phyloP scores from a whole-genome alignment of 2,888 invertebrate genomes.

The Pandemis cinnamomeana region DNA sequence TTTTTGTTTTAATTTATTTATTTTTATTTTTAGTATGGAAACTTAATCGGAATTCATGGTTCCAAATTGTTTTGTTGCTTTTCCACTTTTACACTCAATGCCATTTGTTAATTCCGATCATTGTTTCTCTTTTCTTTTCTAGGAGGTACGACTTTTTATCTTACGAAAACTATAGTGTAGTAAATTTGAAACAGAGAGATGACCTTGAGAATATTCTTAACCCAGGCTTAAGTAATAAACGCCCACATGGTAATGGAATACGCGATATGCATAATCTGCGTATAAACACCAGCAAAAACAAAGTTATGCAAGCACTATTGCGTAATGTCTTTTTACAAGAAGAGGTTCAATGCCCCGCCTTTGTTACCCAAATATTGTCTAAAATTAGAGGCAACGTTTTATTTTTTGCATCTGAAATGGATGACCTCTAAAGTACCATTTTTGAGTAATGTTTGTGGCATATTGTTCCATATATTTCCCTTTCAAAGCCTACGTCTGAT shows the following conservation, averaged over 20 bases:
- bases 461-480: background rate
- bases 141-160: too few species aligned
- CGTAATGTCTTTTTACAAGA: conserved; percentile 24
- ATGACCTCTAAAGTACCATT: conserved; percentile 6
- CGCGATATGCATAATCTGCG: conserved; percentile 28
- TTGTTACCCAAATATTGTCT: conserved; percentile 16
- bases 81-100: too few species aligned
- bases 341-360: conserved; percentile 16
- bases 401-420: background rate
- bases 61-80: too few species aligned
- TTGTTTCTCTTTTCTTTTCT: too few species aligned
- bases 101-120: too few species aligned
- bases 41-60: too few species aligned
- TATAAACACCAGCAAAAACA: conserved; percentile 19
- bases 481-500: background rate
- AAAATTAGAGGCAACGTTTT: conserved; percentile 11
- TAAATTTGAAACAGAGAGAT: conserved; percentile 11
- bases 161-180: background rate
- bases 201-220: conserved; percentile 19
- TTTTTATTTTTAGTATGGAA: too few species aligned
- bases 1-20: too few species aligned
- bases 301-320: conserved; percentile 22
- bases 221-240: conserved; percentile 13
- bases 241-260: conserved; percentile 26
- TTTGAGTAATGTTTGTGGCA: conserved; percentile 1